Percentiles rank a stretch among this genome's conserved stretches.
phyloP scores from a whole-genome alignment of 2,888 invertebrate genomes.

The Drosophila austrosaltans region DNA sequence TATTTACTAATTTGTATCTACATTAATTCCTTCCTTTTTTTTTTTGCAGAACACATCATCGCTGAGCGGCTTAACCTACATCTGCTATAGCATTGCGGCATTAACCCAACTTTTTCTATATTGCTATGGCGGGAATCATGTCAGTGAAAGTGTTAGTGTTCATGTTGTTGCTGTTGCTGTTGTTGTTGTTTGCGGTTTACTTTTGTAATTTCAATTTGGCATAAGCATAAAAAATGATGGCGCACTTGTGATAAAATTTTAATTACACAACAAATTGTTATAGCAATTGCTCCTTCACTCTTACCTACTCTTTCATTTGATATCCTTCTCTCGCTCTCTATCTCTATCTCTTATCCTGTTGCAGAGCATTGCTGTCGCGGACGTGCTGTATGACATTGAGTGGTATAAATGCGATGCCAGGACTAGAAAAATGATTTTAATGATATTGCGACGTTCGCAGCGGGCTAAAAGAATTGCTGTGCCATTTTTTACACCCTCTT shows the following conservation, averaged over 20 bases:
- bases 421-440: slow-evolving; percentile 81
- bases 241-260: slow-evolving; percentile 74
- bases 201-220: slow-evolving; percentile 63
- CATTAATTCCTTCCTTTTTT: neutral
- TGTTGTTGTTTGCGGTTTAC: slow-evolving; percentile 1
- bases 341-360: slow-evolving; percentile 20
- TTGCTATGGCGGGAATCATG: slow-evolving; percentile 80
- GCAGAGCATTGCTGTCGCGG: slow-evolving; percentile 79
- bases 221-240: slow-evolving; percentile 60
- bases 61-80: slow-evolving; percentile 77
- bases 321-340: neutral
- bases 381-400: slow-evolving; percentile 78
- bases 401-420: slow-evolving; percentile 82
- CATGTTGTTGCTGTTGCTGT: neutral
- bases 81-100: slow-evolving; percentile 78
- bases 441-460: slow-evolving; percentile 81
- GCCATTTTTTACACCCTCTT: slow-evolving; percentile 82
- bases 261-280: slow-evolving; percentile 65
- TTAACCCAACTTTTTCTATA: slow-evolving; percentile 80
- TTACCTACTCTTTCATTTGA: neutral
- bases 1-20: slow-evolving; percentile 25
- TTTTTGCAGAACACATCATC: slow-evolving; percentile 75
- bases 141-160: slow-evolving; percentile 80
- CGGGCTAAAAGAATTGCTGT: slow-evolving; percentile 76
- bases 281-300: neutral